Conservation (phyloP, 1,140 invertebrate species). For the Leptopilina boulardi region DNA sequence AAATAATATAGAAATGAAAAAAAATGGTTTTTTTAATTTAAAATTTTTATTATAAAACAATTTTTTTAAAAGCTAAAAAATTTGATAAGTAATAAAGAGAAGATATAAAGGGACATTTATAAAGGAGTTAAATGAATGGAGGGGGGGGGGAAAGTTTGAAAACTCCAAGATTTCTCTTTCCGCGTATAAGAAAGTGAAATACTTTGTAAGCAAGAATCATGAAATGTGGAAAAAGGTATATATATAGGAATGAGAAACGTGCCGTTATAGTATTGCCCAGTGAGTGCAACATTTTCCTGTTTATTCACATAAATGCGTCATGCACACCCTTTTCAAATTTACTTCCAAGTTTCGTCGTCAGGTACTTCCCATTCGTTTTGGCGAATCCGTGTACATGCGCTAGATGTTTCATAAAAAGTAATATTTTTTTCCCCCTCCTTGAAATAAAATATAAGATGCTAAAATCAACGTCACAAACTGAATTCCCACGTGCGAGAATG, state of each 20-base stretch:
- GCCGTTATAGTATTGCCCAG: not conserved
- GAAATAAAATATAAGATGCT: too few relatives aligned
- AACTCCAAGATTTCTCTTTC: conserved; percentile 3
- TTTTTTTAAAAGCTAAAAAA: too few relatives aligned
- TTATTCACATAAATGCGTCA: conserved; percentile 10
- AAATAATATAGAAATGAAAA: too few relatives aligned
- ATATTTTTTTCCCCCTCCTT: not conserved
- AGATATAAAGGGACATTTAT: too few relatives aligned
- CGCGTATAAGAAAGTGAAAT: not conserved
- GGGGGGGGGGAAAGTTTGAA: not conserved
- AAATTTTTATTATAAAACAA: too few relatives aligned
- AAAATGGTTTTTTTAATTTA: too few relatives aligned
- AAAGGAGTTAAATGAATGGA: not conserved
- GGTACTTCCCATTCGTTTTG: not conserved
- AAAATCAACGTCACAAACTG: too few relatives aligned
- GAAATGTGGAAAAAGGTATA: not conserved
- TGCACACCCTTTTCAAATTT: conserved; percentile 2
- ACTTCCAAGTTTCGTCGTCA: conserved; percentile 9
- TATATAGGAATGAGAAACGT: not conserved
- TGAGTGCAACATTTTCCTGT: conserved; percentile 2
- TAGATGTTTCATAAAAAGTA: conserved; percentile 7
- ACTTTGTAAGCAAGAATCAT: conserved; percentile 13
- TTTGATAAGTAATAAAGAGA: not conserved
- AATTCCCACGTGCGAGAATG: too few relatives aligned
- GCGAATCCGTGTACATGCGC: not conserved